Percentiles rank a stretch among this genome's conserved stretches.
phyloP scores from a whole-genome alignment of 2,797 vertebrate genomes.

The Poecilia wingei region DNA sequence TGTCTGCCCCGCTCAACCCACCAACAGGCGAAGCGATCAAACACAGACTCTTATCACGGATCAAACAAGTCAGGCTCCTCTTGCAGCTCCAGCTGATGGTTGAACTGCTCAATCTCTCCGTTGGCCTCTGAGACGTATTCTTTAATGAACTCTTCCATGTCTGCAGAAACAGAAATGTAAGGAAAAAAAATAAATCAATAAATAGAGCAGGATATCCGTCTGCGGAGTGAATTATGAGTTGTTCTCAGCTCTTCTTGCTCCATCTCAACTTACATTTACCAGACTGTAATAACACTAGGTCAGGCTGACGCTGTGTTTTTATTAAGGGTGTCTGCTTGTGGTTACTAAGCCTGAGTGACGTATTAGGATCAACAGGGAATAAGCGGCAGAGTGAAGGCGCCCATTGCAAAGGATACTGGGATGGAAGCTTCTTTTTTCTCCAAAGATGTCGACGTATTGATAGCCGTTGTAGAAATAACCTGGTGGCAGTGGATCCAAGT shows the following conservation, averaged over 20 bases:
- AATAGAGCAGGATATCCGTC: neutral
- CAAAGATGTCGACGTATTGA: slow-evolving; percentile 93
- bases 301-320: neutral
- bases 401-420: slow-evolving; percentile 90
- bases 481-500: slow-evolving; percentile 90
- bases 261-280: neutral
- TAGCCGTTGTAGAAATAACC: slow-evolving; percentile 95
- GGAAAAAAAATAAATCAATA: slow-evolving; percentile 58
- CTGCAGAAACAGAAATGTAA: slow-evolving; percentile 80
- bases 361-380: neutral
- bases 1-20: slow-evolving; percentile 21
- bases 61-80: slow-evolving; percentile 91
- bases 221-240: neutral
- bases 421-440: slow-evolving; percentile 90
- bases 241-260: neutral
- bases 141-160: slow-evolving; percentile 93
- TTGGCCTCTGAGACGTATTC: slow-evolving; percentile 92
- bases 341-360: neutral
- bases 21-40: slow-evolving; percentile 19
- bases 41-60: slow-evolving; percentile 50
- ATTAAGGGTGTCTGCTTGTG: neutral
- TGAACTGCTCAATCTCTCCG: slow-evolving; percentile 91
- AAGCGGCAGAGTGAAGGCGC: neutral
- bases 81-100: slow-evolving; percentile 90
- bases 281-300: neutral